phyloP scores from a whole-genome alignment of 2,888 invertebrate species.

The Nasonovia ribisnigri region DNA sequence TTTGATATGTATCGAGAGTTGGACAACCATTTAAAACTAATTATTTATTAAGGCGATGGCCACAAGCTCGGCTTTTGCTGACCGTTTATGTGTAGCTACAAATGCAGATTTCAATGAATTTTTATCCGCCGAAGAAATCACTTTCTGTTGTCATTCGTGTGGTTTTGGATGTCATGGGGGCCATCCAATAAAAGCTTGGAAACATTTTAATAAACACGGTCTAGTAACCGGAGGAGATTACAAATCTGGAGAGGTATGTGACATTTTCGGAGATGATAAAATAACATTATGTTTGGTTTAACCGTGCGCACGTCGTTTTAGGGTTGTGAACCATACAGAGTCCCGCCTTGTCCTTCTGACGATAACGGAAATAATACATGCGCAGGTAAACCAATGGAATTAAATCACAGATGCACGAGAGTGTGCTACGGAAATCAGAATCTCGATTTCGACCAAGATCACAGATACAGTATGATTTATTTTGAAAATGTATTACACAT shows the following conservation, averaged over 20 bases:
- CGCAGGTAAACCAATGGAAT: neutral
- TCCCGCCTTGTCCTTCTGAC: neutral
- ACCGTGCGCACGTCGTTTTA: neutral
- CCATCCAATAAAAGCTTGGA: conserved; percentile 78
- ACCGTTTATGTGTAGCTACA: conserved; percentile 45
- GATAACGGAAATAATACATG: neutral
- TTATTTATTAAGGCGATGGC: neutral
- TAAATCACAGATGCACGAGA: neutral
- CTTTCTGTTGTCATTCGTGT: conserved; percentile 62
- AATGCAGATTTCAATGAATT: neutral
- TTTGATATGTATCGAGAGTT: neutral
- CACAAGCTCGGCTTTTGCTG: conserved; percentile 33
- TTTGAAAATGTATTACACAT: neutral
- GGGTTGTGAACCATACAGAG: conserved; percentile 42
- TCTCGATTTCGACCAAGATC: neutral
- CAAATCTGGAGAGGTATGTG: conserved; percentile 70
- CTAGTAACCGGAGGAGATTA: conserved; percentile 73
- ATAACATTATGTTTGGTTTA: no score
- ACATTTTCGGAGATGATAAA: no score
- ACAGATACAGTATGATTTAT: neutral
- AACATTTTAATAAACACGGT: conserved; percentile 7
- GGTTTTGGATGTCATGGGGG: conserved; percentile 84
- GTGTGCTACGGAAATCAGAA: neutral
- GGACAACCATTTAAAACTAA: neutral
- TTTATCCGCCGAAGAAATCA: conserved; percentile 25